Evolutionary conservation across 2,113 vertebrate genomes (phyloP), one percentile per base, ranked within the genome.

Genomic region (Bujurquina vittata): DNA sequence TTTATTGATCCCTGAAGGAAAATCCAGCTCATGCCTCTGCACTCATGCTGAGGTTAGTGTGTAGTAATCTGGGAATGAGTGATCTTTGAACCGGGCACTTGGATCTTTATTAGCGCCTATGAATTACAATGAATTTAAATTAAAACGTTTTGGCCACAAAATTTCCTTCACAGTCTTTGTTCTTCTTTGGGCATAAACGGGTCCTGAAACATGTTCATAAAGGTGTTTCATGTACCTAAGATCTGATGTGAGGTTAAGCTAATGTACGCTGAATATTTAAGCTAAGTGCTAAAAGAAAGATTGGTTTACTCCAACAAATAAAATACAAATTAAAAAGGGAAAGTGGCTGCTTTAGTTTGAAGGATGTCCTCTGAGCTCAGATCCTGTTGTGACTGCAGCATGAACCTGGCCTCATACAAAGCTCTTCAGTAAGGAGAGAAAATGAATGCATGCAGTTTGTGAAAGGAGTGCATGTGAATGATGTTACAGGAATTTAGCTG

Each of bases 1-100:
- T 29, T 18, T 26, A 77, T 60, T 79, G 60, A 79, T 83, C 29
- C 49, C 2, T 2, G 83, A 63, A 33, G 60, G 46, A n/a, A 61
- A 62, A 17, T 75, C 10, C 55, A 75, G 14, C 0, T 52, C 33
- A 6, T 22, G 35, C 14, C 15, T 22, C 0, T 20, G 12, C 12
- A 2, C 43, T 17, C 10, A 7, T 29, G 43, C 62, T 62, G 40
- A 75, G n/a, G 23, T 46, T 46, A 4, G 54, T 49, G 23, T 33
- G 78, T 56, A 35, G 31, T 20, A 43, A 35, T 10, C 43, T 22
- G 52, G 33, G 11, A 49, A 40, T 58, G 63, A 74, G 46, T 43
- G 40, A 33, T 35, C 58, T 20, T 4, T 69, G 40, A 69, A 40
- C 40, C 37, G 6, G 61, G 3, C 52, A 35, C 49, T 40, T 7